Evolutionary conservation across 2,113 vertebrate genomes (phyloP).

Genomic region (Excalfactoria chinensis): DNA sequence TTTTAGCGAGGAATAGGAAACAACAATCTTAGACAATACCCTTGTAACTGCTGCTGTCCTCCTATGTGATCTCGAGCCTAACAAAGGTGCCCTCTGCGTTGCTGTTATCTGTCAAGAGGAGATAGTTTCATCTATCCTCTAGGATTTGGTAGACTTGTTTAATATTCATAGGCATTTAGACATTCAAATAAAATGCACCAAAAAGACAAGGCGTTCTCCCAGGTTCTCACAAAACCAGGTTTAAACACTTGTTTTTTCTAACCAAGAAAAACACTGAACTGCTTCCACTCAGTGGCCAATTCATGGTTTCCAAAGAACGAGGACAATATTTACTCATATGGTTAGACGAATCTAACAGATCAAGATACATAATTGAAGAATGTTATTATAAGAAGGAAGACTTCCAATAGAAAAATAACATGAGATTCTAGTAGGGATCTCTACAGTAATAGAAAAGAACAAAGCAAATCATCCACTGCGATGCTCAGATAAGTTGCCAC

Average conservation of each 20-base stretch:
- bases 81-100: conserved; percentile 5
- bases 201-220: conserved; percentile 37
- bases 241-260: not conserved
- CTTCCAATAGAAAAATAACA: conserved; percentile 7
- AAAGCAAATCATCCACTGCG: conserved; percentile 36
- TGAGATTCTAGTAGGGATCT: conserved; percentile 22
- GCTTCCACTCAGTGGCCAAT: not conserved
- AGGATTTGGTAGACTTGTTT: conserved; percentile 15
- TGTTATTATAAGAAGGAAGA: conserved; percentile 9
- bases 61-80: not conserved
- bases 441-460: conserved; percentile 51
- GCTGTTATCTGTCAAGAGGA: conserved; percentile 10
- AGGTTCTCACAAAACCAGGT: not conserved
- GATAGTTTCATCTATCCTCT: conserved; percentile 28
- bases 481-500: conserved; percentile 34
- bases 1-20: not conserved
- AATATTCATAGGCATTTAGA: conserved; percentile 39
- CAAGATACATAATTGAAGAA: conserved; percentile 28
- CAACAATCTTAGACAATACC: not conserved
- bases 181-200: conserved; percentile 15
- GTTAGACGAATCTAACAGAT: not conserved
- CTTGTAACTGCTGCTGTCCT: not conserved
- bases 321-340: not conserved
- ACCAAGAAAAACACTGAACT: not conserved
- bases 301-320: not conserved